Percentiles rank a stretch among this genome's conserved stretches.
Evolutionary conservation across 2,797 vertebrate genomes (phyloP).

Genomic region (Rhinoraja longicauda): DNA sequence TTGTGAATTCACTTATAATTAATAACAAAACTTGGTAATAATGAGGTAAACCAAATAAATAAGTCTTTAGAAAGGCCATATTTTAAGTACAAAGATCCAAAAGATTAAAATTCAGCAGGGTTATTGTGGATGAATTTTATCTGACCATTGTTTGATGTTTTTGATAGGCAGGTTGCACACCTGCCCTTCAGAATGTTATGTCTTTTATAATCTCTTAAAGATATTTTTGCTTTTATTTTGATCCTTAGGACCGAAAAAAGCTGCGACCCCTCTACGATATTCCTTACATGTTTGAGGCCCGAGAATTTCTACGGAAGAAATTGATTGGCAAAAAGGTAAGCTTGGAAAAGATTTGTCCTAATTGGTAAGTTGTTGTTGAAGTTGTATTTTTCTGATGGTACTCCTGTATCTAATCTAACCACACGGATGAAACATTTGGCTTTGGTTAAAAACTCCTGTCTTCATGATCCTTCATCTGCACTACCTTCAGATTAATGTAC

Average conservation of each 20-base stretch:
- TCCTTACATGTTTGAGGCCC: slow-evolving; percentile 97
- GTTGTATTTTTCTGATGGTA: background rate
- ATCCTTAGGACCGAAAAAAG: slow-evolving; percentile 60
- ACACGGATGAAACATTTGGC: background rate
- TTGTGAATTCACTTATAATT: background rate
- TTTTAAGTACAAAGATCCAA: background rate
- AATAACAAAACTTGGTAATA: background rate
- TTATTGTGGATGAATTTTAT: background rate
- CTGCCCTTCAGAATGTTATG: background rate
- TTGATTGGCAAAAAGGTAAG: slow-evolving; percentile 93
- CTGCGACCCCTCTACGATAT: slow-evolving; percentile 95
- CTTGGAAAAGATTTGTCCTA: background rate
- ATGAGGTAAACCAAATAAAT: background rate
- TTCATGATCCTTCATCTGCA: too few relatives aligned
- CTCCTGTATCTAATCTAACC: background rate
- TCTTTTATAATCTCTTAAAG: background rate
- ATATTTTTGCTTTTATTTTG: background rate
- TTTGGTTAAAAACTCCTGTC: background rate
- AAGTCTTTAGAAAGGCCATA: background rate
- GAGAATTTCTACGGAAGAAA: slow-evolving; percentile 95
- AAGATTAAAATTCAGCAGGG: background rate
- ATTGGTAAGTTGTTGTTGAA: background rate
- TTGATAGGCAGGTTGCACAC: background rate
- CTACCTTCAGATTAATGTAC: background rate
- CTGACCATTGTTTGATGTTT: background rate